phyloP scores from a whole-genome alignment of 2,113 vertebrate genomes.

The Pachyramphus minor region DNA sequence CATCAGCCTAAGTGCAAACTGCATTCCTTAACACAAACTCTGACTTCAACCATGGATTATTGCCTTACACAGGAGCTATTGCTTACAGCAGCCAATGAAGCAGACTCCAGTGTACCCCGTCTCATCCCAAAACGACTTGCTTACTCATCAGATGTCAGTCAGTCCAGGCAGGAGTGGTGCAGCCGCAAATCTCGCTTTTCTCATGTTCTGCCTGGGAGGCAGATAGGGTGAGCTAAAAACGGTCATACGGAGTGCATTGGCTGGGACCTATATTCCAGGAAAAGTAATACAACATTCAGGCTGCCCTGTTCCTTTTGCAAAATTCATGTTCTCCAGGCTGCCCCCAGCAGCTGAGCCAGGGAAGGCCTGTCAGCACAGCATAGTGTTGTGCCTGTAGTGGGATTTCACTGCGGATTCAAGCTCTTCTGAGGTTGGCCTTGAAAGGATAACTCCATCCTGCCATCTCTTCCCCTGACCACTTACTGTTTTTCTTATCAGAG shows the following conservation, averaged over 20 bases:
- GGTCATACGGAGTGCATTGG: neutral
- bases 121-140: neutral
- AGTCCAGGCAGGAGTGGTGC: neutral
- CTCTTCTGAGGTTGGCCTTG: neutral
- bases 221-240: neutral
- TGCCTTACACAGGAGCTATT: neutral
- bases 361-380: neutral
- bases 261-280: neutral
- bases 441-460: neutral
- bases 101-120: neutral
- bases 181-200: neutral
- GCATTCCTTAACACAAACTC: neutral
- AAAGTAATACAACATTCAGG: neutral
- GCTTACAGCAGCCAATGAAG: neutral
- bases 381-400: neutral
- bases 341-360: neutral
- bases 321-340: neutral
- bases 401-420: neutral
- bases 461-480: neutral
- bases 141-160: neutral
- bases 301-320: neutral
- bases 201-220: neutral
- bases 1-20: neutral
- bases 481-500: neutral
- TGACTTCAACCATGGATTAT: neutral